These are phyloP conservation scores for Noctua fimbriata DNA, from an alignment of 2,888 invertebrate species.

Conservation along the genomic window DNA sequence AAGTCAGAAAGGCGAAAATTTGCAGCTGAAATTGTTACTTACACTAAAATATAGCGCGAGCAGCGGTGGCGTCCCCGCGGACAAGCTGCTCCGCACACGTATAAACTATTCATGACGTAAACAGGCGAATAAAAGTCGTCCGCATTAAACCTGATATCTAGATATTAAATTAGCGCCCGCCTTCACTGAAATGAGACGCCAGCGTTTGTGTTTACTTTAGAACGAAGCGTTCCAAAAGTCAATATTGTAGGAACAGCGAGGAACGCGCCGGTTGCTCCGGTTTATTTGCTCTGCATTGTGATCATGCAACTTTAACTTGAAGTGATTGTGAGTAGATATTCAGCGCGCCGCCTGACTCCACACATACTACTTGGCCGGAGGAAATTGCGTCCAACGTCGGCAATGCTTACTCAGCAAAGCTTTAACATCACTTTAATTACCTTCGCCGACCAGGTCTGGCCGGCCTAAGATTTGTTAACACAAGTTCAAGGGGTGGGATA, in stretches of 20 bases:
- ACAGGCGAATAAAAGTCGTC: constrained; percentile 64
- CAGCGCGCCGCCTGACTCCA: constrained; percentile 75
- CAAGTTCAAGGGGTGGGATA: constrained; percentile 2
- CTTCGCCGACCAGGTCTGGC: constrained; percentile 1
- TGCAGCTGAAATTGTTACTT: constrained; percentile 60
- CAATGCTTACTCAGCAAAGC: constrained; percentile 84
- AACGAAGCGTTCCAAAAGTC: constrained; percentile 74
- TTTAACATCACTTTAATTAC: constrained; percentile 59
- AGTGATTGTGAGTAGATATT: constrained; percentile 83
- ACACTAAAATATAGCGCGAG: constrained; percentile 64
- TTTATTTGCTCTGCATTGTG: constrained; percentile 86
- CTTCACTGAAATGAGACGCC: constrained; percentile 59
- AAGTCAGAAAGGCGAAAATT: constrained; percentile 62
- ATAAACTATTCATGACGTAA: constrained; percentile 69
- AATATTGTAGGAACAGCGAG: constrained; percentile 79
- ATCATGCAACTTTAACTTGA: constrained; percentile 86
- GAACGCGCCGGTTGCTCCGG: constrained; percentile 76
- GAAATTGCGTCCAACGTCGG: constrained; percentile 84
- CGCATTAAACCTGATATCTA: constrained; percentile 64
- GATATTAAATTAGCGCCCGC: constrained; percentile 65
- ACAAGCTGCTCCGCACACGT: constrained; percentile 53
- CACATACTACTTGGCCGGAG: constrained; percentile 70
- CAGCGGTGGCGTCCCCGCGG: constrained; percentile 53
- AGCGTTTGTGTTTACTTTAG: constrained; percentile 69
- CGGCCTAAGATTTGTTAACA: neutral